A percentile compares a stretch with the other conserved stretches of the same genome.
phyloP scores from a whole-genome alignment of 2,797 vertebrate species.

The Masticophis lateralis region DNA sequence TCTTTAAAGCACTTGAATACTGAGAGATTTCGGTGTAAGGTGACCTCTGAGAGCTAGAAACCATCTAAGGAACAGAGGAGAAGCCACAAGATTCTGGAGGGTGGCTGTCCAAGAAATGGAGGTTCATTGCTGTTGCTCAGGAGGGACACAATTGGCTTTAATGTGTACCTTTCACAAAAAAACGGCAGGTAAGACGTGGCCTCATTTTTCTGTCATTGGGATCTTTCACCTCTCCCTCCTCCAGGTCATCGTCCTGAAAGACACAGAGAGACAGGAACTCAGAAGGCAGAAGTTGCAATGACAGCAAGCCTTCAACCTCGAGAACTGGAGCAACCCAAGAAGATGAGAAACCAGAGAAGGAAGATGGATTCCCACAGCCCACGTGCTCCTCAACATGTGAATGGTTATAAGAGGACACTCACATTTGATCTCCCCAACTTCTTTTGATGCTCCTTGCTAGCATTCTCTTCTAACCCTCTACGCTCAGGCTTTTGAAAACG shows the following conservation, averaged over 20 bases:
- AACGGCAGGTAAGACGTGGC: conserved; percentile 92
- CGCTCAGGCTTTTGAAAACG: not conserved
- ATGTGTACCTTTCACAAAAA: conserved; percentile 93
- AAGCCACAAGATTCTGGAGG: not conserved
- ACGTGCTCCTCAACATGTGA: not conserved
- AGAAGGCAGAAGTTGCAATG: not conserved
- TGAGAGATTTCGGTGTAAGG: too few species aligned
- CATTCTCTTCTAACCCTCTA: not conserved
- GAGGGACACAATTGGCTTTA: fast-evolving
- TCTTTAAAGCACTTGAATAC: not conserved
- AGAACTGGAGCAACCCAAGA: not conserved
- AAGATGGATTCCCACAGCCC: not conserved
- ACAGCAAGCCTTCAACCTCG: not conserved
- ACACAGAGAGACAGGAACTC: conserved; percentile 42
- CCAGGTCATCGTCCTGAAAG: conserved; percentile 93
- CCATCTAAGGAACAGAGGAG: not conserved
- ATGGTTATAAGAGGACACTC: not conserved
- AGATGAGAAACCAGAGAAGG: not conserved
- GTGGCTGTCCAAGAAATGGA: not conserved
- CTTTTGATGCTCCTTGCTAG: not conserved
- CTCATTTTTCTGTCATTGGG: conserved; percentile 91
- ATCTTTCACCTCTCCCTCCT: conserved; percentile 97
- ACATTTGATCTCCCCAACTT: not conserved
- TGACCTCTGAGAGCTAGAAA: not conserved
- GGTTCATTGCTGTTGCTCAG: not conserved